Percentiles rank a stretch among this genome's conserved stretches.
Conservation (phyloP, 2,888 invertebrate genomes). For the Escarpia spicata region DNA sequence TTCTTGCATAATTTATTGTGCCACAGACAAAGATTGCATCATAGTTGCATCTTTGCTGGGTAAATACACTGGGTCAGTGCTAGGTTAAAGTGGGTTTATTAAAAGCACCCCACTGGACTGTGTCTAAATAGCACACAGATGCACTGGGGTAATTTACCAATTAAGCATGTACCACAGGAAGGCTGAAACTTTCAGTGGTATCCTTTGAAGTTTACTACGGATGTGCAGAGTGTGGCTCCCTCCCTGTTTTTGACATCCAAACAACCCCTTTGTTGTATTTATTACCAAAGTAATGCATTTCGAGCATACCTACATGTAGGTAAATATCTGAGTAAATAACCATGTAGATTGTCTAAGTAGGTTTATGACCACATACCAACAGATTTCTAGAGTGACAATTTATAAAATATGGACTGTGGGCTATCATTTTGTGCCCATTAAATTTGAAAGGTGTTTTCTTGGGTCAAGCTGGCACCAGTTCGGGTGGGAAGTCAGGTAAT, state of each 20-base stretch:
- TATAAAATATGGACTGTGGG: not conserved
- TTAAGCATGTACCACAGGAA: not conserved
- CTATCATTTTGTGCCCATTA: slow-evolving; percentile 1
- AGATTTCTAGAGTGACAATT: not conserved
- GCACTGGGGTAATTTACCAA: not conserved
- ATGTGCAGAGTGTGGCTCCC: not conserved
- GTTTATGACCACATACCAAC: not conserved
- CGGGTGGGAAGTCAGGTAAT: not conserved
- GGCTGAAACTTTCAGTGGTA: not conserved
- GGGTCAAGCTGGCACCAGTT: not conserved
- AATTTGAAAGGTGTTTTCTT: not conserved
- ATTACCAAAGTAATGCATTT: not conserved
- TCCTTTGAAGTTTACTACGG: not conserved
- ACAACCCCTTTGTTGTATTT: not conserved
- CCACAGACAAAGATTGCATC: not conserved
- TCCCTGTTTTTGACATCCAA: not conserved
- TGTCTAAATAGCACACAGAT: not conserved
- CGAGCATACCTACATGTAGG: not conserved
- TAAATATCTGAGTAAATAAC: not conserved
- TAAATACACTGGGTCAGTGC: not conserved
- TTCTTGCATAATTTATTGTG: not conserved
- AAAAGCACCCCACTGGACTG: not conserved
- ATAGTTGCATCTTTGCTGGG: slow-evolving; percentile 4
- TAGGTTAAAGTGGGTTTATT: slow-evolving; percentile 1
- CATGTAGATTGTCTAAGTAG: not conserved